Percentiles rank a stretch among this genome's conserved stretches.
These are phyloP conservation scores for Pegoplata infirma DNA, from an alignment of 2,888 invertebrate species.

Conservation along the genomic window DNA sequence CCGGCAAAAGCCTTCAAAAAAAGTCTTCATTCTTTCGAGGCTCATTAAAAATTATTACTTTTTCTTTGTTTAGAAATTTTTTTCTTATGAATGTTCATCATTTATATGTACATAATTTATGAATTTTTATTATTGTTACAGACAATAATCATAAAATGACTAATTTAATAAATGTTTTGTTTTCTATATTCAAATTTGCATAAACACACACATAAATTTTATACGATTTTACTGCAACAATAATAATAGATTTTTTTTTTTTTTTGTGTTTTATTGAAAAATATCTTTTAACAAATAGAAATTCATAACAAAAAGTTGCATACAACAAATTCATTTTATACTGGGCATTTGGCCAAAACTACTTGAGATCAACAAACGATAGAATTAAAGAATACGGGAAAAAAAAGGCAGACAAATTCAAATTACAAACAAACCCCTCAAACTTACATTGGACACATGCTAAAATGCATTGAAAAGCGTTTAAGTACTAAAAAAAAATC, in stretches of 20 bases:
- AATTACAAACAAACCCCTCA: slow-evolving; percentile 19
- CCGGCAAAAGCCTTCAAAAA: too few species aligned
- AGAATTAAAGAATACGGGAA: slow-evolving; percentile 10
- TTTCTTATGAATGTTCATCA: slow-evolving; percentile 25
- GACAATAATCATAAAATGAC: slow-evolving; percentile 59
- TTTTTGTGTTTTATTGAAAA: slow-evolving; percentile 31
- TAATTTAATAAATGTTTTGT: slow-evolving; percentile 55
- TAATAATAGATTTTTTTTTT: neutral
- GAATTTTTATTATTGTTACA: slow-evolving; percentile 40
- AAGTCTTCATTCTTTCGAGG: neutral
- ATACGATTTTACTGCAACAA: slow-evolving; percentile 33
- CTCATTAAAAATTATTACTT: neutral
- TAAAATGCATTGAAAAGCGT: neutral
- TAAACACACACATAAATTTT: neutral
- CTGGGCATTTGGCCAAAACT: slow-evolving; percentile 56
- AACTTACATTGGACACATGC: neutral
- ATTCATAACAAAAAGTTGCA: slow-evolving; percentile 26
- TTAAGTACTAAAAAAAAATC: neutral
- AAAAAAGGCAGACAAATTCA: slow-evolving; percentile 6
- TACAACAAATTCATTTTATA: slow-evolving; percentile 51
- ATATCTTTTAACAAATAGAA: slow-evolving; percentile 27
- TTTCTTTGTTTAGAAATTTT: neutral
- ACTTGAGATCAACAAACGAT: slow-evolving; percentile 61
- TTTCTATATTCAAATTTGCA: neutral
- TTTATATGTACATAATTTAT: slow-evolving; percentile 25